Base-by-base conservation (phyloP, 2,113 vertebrate species). In the Gallinago paraguaiae region DNA sequence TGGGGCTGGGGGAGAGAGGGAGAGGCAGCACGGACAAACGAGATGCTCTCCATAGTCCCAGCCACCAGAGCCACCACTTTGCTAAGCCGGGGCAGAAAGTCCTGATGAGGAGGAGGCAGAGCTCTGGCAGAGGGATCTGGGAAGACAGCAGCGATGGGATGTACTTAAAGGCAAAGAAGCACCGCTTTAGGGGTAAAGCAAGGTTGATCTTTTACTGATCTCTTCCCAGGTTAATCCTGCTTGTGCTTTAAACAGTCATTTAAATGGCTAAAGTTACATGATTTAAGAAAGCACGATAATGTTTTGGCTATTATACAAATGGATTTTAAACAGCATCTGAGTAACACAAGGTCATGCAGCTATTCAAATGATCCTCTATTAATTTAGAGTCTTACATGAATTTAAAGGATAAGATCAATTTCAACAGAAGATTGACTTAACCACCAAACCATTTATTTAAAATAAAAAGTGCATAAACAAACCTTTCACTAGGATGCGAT, bases 221-320 rank as follows among this genome's bases (percentile, higher is more conserved):
- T 91, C 54, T 59, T 86, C 86, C 25, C 77, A 79, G 81, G 80
- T 93, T 96, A 87, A 94, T 96, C 77, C 91, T 39, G 61, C 24
- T 87, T 86, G 79, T 65, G 77, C 84, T 88, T 90, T 84, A 88
- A 93, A 51, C 20, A 67, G 89, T 64, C 37, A 59, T 92, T 91
- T 91, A 86, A 88, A 84, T 84, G 80, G 77, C 86, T 64, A 12
- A 90, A 96, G 61, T 87, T 91, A 64, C 22, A 48, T 48, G 54
- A 76, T 90, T 90, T 82, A 79, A 72, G 67, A 91, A 95, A 83
- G 69, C 22, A 37, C 31, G 65, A 7, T 88, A 56, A 70, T 10
- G 3, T 90, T 95, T 83, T 83, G 79, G 87, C 84, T 82, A 19
- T 83, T 90, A 71, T 6, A 76, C 51, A 95, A 82, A 88, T 70